These are phyloP conservation scores for Scopus umbretta DNA, from an alignment of 2,113 vertebrate genomes.

Conservation along the genomic window DNA sequence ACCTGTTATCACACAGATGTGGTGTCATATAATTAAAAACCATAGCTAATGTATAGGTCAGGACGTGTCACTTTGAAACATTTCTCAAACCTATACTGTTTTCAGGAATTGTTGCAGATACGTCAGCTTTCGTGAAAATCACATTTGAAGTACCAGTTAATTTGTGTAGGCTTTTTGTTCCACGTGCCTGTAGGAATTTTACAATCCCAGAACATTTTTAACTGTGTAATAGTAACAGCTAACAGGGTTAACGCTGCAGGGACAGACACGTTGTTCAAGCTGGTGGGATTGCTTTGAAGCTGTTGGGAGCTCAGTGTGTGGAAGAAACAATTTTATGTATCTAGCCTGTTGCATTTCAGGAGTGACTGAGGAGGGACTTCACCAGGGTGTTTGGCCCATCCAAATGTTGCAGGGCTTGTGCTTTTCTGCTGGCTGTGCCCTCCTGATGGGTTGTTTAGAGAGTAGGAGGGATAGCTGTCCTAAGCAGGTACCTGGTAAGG, in stretches of 20 bases:
- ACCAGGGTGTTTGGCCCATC: too few species aligned
- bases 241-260: background rate
- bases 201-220: background rate
- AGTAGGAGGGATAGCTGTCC: background rate
- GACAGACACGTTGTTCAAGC: fast-evolving
- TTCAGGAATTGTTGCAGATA: background rate
- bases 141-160: background rate
- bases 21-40: background rate
- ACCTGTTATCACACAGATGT: background rate
- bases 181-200: background rate
- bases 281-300: background rate
- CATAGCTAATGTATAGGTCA: background rate
- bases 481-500: background rate
- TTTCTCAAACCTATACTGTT: background rate
- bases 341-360: background rate
- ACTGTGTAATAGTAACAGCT: background rate
- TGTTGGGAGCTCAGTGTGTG: background rate
- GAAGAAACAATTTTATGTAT: background rate
- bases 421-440: background rate
- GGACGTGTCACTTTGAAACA: background rate
- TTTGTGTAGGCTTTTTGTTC: background rate
- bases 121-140: background rate
- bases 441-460: background rate
- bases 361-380: background rate
- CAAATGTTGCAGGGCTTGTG: fast-evolving